A percentile compares a stretch with the other conserved stretches of the same genome.
These are phyloP conservation scores for Pelusios castaneus DNA, from an alignment of 2,113 vertebrate genomes.

Conservation along the genomic window DNA sequence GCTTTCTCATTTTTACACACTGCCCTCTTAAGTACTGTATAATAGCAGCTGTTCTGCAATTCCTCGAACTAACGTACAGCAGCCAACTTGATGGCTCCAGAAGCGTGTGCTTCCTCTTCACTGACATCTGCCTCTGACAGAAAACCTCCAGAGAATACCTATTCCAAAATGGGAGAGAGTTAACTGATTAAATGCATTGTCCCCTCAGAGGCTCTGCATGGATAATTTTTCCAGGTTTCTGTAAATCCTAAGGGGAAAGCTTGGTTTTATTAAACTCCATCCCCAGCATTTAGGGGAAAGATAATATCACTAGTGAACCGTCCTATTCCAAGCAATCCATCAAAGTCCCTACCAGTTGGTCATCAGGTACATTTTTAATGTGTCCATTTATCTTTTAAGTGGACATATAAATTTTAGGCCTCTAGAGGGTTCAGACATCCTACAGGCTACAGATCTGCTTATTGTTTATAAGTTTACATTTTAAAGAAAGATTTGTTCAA, in stretches of 20 bases:
- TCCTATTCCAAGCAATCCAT: background rate
- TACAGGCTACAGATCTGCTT: background rate
- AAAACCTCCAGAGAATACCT: background rate
- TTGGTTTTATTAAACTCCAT: background rate
- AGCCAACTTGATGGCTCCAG: background rate
- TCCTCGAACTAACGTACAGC: background rate
- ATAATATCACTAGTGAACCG: background rate
- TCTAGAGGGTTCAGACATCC: rapidly evolving
- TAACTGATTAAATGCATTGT: background rate
- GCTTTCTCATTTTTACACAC: background rate
- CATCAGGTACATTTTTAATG: background rate
- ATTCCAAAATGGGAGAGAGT: background rate
- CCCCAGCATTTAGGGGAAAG: background rate
- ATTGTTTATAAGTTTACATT: background rate
- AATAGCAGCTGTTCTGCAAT: background rate
- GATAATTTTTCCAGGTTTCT: background rate
- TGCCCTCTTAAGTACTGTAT: background rate
- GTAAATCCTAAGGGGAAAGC: background rate
- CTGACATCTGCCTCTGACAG: background rate
- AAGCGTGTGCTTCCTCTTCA: rapidly evolving
- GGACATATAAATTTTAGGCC: background rate
- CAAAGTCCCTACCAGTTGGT: background rate
- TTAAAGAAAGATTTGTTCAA: background rate
- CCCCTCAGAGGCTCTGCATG: background rate
- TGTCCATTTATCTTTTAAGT: background rate